Base-by-base conservation (phyloP, 2,113 vertebrate genomes). In the Apodemus sylvaticus region DNA sequence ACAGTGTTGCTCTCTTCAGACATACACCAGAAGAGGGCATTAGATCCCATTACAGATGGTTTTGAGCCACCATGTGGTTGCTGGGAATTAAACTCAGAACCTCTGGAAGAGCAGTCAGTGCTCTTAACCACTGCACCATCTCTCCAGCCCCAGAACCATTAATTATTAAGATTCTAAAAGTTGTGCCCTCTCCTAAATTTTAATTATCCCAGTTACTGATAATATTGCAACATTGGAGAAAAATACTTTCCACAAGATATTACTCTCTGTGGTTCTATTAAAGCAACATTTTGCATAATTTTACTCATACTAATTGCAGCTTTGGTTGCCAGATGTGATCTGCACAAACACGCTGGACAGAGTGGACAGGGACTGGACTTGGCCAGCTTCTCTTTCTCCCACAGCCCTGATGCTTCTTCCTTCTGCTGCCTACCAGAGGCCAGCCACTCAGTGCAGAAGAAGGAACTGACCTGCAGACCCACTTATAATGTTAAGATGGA, bases 131-230 rank as follows among this genome's bases (percentile, higher is more conserved):
- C 45, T 48, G 45, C 3, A 48, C 45, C 3, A 48, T 48, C 45
- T 48, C 45, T 48, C 45, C 45, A 48, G 45, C 45, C 45, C 45
- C 45, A 48, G 22, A 92, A 48, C 4, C 42, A 42, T 86, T 89
- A 8, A 20, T 93, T 94, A 86, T 64, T 93, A 81, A 77, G 31
- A 42, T 81, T 89, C 90, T 86, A 85, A 93, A 96, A 91, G 26
- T 24, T 76, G 36, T 53, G 6, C 39, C 24, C 55, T 29, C 48
- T 48, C 19, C 24, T 93, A 62, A 88, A 93, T 20, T 73, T 94
- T 87, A 64, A 92, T 26, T 83, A 42, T 68, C 68, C n/a, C 71
- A 48, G 68, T 79, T 70, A 77, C 53, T 68, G 68, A 70, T 78
- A n/a, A 45, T 73, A 81, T 81, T 83, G 66, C 48, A 64, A 2